Percentiles rank a stretch among this genome's conserved stretches.
phyloP scores from a whole-genome alignment of 2,888 invertebrate genomes.

The Microplitis deprimator region DNA sequence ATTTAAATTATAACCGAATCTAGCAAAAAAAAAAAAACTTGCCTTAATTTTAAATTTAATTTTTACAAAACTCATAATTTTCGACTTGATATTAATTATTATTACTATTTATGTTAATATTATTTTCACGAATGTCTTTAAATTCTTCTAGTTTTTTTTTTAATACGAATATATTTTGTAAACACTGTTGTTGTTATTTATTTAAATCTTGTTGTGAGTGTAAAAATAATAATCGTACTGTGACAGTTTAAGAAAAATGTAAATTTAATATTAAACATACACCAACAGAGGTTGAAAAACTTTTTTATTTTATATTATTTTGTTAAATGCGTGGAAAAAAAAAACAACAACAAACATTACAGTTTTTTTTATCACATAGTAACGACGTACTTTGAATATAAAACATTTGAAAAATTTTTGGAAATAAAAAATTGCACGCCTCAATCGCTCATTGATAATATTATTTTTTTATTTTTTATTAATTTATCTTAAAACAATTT shows the following conservation, averaged over 20 bases:
- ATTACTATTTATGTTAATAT: background rate
- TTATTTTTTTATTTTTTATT: no score
- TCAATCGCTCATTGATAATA: no score
- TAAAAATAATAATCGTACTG: slow-evolving; percentile 50
- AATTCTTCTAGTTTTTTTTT: slow-evolving; percentile 22
- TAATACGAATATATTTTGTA: slow-evolving; percentile 15
- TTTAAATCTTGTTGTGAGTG: slow-evolving; percentile 17
- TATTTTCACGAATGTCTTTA: slow-evolving; percentile 11
- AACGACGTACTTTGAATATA: no score
- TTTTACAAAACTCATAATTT: background rate
- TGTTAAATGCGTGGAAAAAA: background rate
- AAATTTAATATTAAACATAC: slow-evolving; percentile 51
- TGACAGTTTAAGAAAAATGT: slow-evolving; percentile 57
- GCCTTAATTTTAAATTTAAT: background rate
- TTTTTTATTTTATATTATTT: background rate
- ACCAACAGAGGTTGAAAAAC: background rate
- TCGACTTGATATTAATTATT: background rate
- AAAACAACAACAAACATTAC: background rate
- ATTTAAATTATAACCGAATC: no score
- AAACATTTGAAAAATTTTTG: no score
- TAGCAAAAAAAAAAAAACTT: no score
- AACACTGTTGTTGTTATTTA: slow-evolving; percentile 28
- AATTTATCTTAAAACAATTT: no score
- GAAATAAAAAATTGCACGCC: no score
- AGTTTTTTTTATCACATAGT: no score